Base-by-base conservation (phyloP, 2,888 invertebrate species). In the Hetaerina titia region DNA sequence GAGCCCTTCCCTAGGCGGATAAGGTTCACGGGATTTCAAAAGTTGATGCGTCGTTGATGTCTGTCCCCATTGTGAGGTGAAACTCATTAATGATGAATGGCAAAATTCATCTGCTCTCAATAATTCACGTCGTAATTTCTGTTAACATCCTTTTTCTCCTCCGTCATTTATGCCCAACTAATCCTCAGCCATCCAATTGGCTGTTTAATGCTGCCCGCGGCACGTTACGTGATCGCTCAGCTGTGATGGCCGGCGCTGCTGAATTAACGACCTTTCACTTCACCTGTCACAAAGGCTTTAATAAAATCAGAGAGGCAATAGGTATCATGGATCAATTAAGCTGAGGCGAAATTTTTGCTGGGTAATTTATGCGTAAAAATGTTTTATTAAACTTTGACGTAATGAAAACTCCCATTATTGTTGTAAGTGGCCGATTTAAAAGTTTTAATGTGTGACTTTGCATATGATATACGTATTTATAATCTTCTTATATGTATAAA, bases 211-310 rank as follows among this genome's bases (percentile, higher is more conserved):
- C 56, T n/a, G 89, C 57, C 89, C 11, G 2, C 89, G 22, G 89
- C 22, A 58, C 11, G 57, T 89, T 9, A 89, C 89, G 89, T 58
- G 57, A 89, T 58, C 58, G 22, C 25, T 31, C 81, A 25, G 5
- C 89, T 15, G 89, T 56, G 89, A 57, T 58, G 58, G n/a, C 17
- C 56, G 89, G 31, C 81, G 81, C 57, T n/a, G 58, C 11, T 58
- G 58, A 89, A 89, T 89, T 89, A 89, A 89, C 89, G 57, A 89
- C 89, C 89, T 89, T 89, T 89, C 89, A 58, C 89, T 89, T 89
- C 58, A 56, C 56, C 89, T 89, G 89, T 57, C 89, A 89, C 58
- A 58, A n/a, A 22, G 58, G 89, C 56, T 89, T 89, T 56, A 58
- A 89, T 56, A 58, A 58, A 89, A 89, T 89, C 89, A 89, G 89